Evolutionary conservation across 2,797 vertebrate genomes (phyloP).

Genomic region (Poeciliopsis presidionis): DNA sequence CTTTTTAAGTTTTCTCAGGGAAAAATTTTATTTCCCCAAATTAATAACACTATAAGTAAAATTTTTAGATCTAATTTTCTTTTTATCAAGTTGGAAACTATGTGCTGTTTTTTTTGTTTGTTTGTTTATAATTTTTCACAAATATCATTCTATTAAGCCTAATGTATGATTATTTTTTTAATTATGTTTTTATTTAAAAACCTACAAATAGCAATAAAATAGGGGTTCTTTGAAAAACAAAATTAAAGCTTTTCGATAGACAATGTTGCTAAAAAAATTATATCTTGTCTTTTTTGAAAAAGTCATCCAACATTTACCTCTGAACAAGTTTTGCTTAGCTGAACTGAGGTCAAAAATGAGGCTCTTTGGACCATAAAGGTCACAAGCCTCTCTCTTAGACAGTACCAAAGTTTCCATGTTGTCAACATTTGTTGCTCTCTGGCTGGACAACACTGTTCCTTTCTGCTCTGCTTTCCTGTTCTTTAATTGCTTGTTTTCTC

Average conservation of each 20-base stretch:
- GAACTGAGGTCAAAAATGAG: neutral
- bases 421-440: constrained; percentile 34
- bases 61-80: too few relatives aligned
- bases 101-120: too few relatives aligned
- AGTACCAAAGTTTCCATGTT: constrained; percentile 35
- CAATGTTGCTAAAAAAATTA: neutral
- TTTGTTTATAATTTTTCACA: too few relatives aligned
- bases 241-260: neutral
- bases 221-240: neutral
- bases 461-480: constrained; percentile 35
- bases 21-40: neutral
- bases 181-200: neutral
- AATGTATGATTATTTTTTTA: too few relatives aligned
- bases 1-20: neutral
- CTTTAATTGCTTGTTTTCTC: constrained; percentile 41
- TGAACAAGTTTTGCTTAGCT: neutral
- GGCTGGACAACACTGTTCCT: constrained; percentile 25
- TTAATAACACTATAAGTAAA: neutral
- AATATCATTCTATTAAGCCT: too few relatives aligned
- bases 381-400: neutral
- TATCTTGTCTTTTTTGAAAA: neutral
- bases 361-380: neutral
- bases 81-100: too few relatives aligned
- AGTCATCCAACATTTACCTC: neutral
- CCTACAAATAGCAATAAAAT: neutral